Evolutionary conservation across 2,888 invertebrate species (phyloP).

Genomic region (Hyles lineata): DNA sequence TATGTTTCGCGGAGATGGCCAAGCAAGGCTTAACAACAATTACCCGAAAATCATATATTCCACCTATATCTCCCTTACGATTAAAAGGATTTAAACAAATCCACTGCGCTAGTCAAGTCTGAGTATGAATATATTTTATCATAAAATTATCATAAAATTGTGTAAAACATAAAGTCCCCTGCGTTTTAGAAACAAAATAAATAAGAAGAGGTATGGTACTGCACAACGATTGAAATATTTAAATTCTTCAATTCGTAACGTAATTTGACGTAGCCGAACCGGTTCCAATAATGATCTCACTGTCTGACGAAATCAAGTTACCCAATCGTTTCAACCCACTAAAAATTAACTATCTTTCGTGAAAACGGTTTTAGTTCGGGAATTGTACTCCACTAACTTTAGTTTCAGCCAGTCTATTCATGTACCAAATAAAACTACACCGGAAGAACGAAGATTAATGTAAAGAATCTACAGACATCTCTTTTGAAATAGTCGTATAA

Average conservation of each 20-base stretch:
- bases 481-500: too few species aligned
- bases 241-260: conserved; percentile 48
- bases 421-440: too few species aligned
- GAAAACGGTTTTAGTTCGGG: background rate
- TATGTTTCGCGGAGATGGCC: too few species aligned
- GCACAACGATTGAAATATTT: conserved; percentile 34
- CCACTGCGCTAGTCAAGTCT: too few species aligned
- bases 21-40: too few species aligned
- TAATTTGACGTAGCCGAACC: conserved; percentile 58
- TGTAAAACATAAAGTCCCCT: background rate
- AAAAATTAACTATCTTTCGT: conserved; percentile 26
- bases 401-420: background rate
- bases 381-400: conserved; percentile 5
- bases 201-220: background rate
- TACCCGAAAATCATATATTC: too few species aligned
- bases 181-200: conserved; percentile 27
- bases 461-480: too few species aligned
- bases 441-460: too few species aligned
- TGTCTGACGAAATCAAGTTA: conserved; percentile 60
- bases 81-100: too few species aligned
- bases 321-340: conserved; percentile 42
- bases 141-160: background rate
- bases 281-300: conserved; percentile 74
- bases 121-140: conserved; percentile 47
- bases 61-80: too few species aligned